Evolutionary conservation across 2,888 invertebrate species (phyloP).

Genomic region (Mesorhabditis sp.): DNA sequence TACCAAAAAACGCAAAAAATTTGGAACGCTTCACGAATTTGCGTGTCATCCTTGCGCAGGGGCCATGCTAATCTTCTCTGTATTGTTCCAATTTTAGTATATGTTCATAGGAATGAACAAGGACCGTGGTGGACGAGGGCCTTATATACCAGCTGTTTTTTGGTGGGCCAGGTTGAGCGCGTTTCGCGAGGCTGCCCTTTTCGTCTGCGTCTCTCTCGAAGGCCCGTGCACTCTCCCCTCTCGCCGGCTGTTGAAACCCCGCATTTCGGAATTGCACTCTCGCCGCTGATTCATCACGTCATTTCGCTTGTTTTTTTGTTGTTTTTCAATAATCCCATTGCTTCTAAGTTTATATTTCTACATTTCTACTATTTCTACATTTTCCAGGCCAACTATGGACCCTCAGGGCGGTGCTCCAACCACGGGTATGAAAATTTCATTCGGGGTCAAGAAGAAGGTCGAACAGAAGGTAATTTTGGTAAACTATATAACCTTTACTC

Average conservation of each 20-base stretch:
- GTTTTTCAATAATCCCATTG: not conserved
- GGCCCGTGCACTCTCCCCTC: too few relatives aligned
- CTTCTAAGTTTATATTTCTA: not conserved
- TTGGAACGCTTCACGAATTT: conserved; percentile 86
- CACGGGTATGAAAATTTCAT: conserved; percentile 30
- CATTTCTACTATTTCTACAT: not conserved
- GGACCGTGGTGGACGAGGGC: too few relatives aligned
- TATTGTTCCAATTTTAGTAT: conserved; percentile 83
- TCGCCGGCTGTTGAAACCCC: too few relatives aligned
- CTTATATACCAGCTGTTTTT: too few relatives aligned
- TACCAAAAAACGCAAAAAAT: conserved; percentile 57
- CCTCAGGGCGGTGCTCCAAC: not conserved
- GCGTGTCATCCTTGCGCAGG: conserved; percentile 78
- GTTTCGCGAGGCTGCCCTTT: too few relatives aligned
- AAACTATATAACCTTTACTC: conserved; percentile 2
- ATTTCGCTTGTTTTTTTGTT: not conserved
- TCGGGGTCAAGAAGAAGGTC: conserved; percentile 34
- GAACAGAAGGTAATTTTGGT: conserved; percentile 17
- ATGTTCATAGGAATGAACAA: conserved; percentile 38
- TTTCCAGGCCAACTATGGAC: not conserved
- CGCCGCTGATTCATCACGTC: too few relatives aligned
- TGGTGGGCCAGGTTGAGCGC: too few relatives aligned
- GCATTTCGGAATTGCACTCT: too few relatives aligned
- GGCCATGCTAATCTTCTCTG: conserved; percentile 89
- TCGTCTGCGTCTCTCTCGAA: too few relatives aligned